Conservation (phyloP, 2,888 invertebrate genomes). For the Phortica okadai region DNA sequence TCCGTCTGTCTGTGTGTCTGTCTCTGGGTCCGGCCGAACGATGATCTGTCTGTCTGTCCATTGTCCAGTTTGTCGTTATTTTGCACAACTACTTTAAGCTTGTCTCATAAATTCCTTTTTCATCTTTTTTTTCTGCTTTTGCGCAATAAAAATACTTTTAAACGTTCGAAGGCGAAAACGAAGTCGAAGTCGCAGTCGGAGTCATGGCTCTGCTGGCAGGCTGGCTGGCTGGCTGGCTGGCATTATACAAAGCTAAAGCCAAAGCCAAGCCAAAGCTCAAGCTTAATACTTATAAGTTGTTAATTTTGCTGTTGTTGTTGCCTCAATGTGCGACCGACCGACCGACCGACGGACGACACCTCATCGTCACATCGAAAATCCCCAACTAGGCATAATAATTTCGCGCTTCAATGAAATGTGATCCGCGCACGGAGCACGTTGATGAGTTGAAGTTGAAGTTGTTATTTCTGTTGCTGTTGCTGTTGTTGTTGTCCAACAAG, state of each 20-base stretch:
- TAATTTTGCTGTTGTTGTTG: constrained; percentile 17
- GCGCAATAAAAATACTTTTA: constrained; percentile 54
- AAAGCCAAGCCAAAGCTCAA: constrained; percentile 31
- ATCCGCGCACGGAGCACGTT: constrained; percentile 44
- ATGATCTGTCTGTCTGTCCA: constrained; percentile 16
- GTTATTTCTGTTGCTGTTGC: not conserved
- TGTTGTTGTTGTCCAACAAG: constrained; percentile 1
- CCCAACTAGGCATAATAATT: constrained; percentile 57
- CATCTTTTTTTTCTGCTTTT: constrained; percentile 37
- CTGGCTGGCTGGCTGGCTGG: not conserved
- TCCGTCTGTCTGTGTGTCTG: constrained; percentile 14
- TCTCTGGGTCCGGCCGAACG: not conserved
- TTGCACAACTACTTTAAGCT: constrained; percentile 48
- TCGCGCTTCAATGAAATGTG: constrained; percentile 62
- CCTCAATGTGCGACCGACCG: not conserved
- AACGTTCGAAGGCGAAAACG: constrained; percentile 15
- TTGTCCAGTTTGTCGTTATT: constrained; percentile 34
- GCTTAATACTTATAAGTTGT: constrained; percentile 32
- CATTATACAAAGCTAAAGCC: constrained; percentile 15
- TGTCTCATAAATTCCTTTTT: constrained; percentile 54
- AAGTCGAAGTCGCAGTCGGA: not conserved
- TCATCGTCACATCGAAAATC: constrained; percentile 29
- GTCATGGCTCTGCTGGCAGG: no score
- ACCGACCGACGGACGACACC: not conserved
- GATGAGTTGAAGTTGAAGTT: not conserved